Percentiles rank a stretch among this genome's conserved stretches.
Conservation (phyloP, 2,888 invertebrate genomes). For the Nemurella pictetii region DNA sequence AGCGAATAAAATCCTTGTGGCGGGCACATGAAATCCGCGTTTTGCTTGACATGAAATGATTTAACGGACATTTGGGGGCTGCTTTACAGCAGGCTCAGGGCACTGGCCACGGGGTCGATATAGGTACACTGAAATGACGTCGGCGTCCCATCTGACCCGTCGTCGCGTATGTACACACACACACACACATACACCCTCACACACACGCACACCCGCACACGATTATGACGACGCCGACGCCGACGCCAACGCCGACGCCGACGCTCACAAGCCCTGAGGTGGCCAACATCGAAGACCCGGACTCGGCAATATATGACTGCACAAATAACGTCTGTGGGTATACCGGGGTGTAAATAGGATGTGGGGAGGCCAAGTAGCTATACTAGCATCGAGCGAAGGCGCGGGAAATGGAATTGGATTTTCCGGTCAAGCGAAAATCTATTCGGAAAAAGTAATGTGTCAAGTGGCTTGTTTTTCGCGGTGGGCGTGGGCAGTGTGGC, state of each 20-base stretch:
- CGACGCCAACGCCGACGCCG: background rate
- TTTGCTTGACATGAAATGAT: too few relatives aligned
- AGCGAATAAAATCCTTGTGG: too few relatives aligned
- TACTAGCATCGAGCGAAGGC: background rate
- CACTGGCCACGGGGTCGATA: background rate
- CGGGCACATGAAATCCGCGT: too few relatives aligned
- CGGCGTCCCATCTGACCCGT: too few relatives aligned
- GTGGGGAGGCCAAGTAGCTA: background rate
- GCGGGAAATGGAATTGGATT: conserved; percentile 11
- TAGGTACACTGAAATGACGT: background rate
- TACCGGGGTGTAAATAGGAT: background rate
- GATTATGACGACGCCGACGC: too few relatives aligned
- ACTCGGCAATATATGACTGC: background rate
- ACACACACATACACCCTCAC: too few relatives aligned
- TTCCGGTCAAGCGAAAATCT: conserved; percentile 15
- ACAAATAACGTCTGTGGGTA: background rate
- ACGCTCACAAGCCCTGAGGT: background rate
- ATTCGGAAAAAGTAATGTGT: background rate
- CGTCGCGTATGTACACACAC: background rate
- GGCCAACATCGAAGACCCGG: background rate
- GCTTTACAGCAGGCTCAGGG: too few relatives aligned
- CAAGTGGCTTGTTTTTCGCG: background rate
- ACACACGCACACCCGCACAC: too few relatives aligned
- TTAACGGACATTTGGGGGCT: too few relatives aligned
- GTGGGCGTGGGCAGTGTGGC: background rate